A percentile compares a stretch with the other conserved stretches of the same genome.
These are phyloP conservation scores for Candidula unifasciata DNA, from an alignment of 2,888 invertebrate species.

Conservation along the genomic window DNA sequence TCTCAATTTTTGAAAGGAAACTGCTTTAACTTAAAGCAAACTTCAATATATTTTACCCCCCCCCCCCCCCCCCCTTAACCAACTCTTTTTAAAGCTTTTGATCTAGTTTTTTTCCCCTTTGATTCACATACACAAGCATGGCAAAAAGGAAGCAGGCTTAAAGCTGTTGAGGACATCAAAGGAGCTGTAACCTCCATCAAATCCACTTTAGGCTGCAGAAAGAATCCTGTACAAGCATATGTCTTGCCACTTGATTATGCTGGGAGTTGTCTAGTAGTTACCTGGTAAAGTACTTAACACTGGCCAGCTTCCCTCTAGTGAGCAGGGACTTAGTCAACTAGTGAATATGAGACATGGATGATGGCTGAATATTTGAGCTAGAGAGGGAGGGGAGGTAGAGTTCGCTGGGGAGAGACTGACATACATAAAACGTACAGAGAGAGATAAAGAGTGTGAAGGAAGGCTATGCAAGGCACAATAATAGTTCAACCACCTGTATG, in stretches of 20 bases:
- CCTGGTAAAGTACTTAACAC: slow-evolving; percentile 48
- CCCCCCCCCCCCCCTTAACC: no score
- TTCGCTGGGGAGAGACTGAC: no score
- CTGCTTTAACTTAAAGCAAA: slow-evolving; percentile 25
- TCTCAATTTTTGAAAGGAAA: slow-evolving; percentile 38
- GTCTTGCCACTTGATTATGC: slow-evolving; percentile 50
- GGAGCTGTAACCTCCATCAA: slow-evolving; percentile 38
- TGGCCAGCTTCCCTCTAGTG: neutral
- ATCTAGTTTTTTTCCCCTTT: slow-evolving; percentile 36
- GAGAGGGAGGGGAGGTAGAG: no score
- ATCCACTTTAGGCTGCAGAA: slow-evolving; percentile 47
- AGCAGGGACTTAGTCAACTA: neutral
- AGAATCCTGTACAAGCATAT: slow-evolving; percentile 43
- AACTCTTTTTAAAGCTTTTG: slow-evolving; percentile 34
- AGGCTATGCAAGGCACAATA: no score
- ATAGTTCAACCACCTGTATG: no score
- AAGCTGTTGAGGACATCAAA: slow-evolving; percentile 51
- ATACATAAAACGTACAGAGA: no score
- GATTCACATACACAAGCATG: slow-evolving; percentile 36
- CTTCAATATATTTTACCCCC: neutral
- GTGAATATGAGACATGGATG: no score
- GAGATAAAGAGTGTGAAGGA: no score
- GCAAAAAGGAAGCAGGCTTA: slow-evolving; percentile 42
- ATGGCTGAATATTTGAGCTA: no score
- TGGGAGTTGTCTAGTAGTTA: slow-evolving; percentile 2